Conservation (phyloP, 2,888 invertebrate genomes). For the Micropterix aruncella region DNA sequence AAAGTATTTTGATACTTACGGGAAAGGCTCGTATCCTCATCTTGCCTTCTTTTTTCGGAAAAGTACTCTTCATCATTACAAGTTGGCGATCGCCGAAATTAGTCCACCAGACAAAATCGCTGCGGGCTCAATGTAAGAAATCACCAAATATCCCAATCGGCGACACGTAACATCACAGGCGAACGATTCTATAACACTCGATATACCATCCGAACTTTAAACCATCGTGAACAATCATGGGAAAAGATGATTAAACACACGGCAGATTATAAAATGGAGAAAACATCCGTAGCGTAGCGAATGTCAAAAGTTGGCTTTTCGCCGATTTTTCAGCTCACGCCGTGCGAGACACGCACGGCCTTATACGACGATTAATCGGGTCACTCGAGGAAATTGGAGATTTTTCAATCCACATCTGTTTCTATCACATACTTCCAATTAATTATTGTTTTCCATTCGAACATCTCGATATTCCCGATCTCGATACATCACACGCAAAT, state of each 20-base stretch:
- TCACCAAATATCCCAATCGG: slow-evolving; percentile 5
- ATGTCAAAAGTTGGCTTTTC: too few relatives aligned
- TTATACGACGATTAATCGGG: too few relatives aligned
- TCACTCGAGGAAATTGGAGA: too few relatives aligned
- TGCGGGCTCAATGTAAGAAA: slow-evolving; percentile 6
- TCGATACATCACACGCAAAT: background rate
- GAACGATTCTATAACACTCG: slow-evolving; percentile 3
- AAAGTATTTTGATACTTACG: slow-evolving; percentile 47
- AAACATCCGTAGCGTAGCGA: background rate
- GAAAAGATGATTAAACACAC: background rate
- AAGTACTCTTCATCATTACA: slow-evolving; percentile 56
- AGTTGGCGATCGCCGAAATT: slow-evolving; percentile 1
- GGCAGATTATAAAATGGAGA: background rate
- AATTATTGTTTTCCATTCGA: slow-evolving; percentile 7
- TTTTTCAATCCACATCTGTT: slow-evolving; percentile 5
- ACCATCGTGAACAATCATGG: background rate
- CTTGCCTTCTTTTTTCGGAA: slow-evolving; percentile 87
- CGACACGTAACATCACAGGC: slow-evolving; percentile 6
- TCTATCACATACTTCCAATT: slow-evolving; percentile 9
- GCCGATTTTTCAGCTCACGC: too few relatives aligned
- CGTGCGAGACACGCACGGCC: too few relatives aligned
- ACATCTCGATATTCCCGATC: background rate
- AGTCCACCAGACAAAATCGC: slow-evolving; percentile 6
- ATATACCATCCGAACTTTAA: slow-evolving; percentile 1
- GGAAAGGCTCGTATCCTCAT: slow-evolving; percentile 98